Percentiles rank a stretch among this genome's conserved stretches.
phyloP scores from a whole-genome alignment of 2,113 vertebrate species.

The Arothron firmamentum region DNA sequence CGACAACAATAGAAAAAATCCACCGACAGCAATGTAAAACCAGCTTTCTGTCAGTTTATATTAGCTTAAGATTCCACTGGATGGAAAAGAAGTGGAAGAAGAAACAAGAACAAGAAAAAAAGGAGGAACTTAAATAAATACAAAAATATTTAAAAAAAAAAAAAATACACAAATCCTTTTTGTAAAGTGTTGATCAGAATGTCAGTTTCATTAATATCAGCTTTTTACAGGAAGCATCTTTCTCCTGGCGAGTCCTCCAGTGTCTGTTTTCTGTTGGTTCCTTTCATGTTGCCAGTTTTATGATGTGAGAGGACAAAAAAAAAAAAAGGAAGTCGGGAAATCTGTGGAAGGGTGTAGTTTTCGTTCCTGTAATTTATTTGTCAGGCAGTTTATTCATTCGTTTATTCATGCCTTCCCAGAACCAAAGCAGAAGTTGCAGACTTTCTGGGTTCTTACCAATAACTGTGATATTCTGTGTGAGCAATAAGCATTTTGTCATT shows the following conservation, averaged over 20 bases:
- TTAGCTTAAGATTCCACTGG: too few relatives aligned
- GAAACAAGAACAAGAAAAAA: too few relatives aligned
- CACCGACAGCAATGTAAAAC: too few relatives aligned
- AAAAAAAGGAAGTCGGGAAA: conserved; percentile 10
- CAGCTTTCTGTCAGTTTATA: too few relatives aligned
- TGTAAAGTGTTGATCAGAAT: conserved; percentile 53
- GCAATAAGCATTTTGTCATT: too few relatives aligned
- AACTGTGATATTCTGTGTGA: too few relatives aligned
- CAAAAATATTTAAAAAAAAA: not conserved
- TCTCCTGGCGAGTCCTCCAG: conserved; percentile 56
- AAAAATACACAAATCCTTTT: conserved; percentile 15
- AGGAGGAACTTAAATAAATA: not conserved
- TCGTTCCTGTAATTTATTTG: conserved; percentile 52
- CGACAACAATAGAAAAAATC: not conserved
- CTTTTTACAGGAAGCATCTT: conserved; percentile 80
- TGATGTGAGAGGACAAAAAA: conserved; percentile 42
- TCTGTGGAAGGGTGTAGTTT: conserved; percentile 32
- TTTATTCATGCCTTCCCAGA: not conserved
- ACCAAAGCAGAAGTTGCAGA: conserved; percentile 12
- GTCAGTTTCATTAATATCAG: conserved; percentile 72
- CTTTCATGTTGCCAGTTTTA: conserved; percentile 52
- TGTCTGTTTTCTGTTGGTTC: conserved; percentile 34
- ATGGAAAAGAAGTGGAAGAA: not conserved
- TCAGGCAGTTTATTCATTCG: conserved; percentile 7
- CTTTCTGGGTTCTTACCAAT: too few relatives aligned